Conservation (phyloP, 2,113 vertebrate genomes). For the Globicephala melas region DNA sequence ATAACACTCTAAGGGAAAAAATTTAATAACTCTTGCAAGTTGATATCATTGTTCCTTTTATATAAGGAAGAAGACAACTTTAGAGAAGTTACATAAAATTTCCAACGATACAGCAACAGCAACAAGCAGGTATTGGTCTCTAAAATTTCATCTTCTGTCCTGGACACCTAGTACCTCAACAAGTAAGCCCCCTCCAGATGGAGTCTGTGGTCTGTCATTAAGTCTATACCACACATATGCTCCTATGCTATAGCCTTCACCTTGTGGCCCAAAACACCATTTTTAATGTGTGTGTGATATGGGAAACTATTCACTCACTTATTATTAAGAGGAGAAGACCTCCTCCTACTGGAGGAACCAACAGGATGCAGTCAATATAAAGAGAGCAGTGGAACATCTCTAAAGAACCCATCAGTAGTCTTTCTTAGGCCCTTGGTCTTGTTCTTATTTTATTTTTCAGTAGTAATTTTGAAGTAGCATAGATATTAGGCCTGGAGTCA, state of each 20-base stretch:
- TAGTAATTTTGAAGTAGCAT: not conserved
- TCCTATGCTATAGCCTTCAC: not conserved
- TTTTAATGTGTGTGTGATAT: not conserved
- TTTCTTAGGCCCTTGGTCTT: not conserved
- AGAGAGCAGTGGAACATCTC: not conserved
- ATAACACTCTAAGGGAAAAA: not conserved
- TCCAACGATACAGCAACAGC: not conserved
- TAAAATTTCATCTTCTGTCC: not conserved
- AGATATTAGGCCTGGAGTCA: not conserved
- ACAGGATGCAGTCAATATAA: not conserved
- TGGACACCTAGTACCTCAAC: not conserved
- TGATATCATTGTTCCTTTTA: not conserved
- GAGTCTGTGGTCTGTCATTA: not conserved
- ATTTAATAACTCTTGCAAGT: not conserved
- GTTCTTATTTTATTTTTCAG: not conserved
- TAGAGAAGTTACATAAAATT: slow-evolving; percentile 7
- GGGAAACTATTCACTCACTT: not conserved
- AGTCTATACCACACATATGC: not conserved
- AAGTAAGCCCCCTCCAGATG: not conserved
- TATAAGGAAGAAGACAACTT: not conserved
- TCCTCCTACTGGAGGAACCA: not conserved
- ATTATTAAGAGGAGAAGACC: not conserved
- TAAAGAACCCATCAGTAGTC: not conserved
- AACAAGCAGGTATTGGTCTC: not conserved
- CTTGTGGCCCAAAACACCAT: not conserved